Percentiles rank a stretch among this genome's conserved stretches.
phyloP scores from a whole-genome alignment of 2,113 vertebrate genomes.

The Rousettus leschenaultii region DNA sequence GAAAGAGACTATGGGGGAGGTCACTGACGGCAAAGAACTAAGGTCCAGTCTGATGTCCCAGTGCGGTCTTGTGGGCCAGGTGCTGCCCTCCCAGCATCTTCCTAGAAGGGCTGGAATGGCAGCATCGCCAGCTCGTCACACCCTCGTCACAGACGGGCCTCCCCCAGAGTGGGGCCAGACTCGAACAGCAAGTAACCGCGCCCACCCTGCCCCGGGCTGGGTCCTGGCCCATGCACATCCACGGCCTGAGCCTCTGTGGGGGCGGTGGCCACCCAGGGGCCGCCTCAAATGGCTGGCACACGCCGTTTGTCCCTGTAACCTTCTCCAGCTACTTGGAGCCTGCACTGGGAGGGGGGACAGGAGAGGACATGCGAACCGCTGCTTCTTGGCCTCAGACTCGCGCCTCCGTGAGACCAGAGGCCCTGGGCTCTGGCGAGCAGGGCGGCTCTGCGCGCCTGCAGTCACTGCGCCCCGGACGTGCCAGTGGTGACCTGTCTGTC shows the following conservation, averaged over 20 bases:
- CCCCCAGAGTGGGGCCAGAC: background rate
- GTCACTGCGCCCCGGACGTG: fast-evolving
- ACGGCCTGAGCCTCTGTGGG: background rate
- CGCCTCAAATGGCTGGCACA: background rate
- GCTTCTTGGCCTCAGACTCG: background rate
- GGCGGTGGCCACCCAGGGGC: background rate
- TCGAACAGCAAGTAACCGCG: background rate
- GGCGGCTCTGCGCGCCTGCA: background rate
- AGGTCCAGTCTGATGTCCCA: background rate
- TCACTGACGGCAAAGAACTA: background rate
- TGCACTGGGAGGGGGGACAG: background rate
- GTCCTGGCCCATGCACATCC: background rate
- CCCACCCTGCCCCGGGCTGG: background rate
- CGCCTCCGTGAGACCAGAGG: background rate
- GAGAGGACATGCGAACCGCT: no score
- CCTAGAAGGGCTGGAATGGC: background rate
- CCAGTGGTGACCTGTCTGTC: background rate
- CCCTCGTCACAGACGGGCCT: background rate
- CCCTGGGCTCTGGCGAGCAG: background rate
- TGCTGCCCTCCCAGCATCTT: background rate
- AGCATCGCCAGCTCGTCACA: background rate
- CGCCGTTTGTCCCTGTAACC: background rate
- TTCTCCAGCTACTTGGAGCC: background rate
- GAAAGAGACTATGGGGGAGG: background rate
- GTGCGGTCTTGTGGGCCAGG: background rate